These are phyloP conservation scores for Poeciliopsis prolifica DNA, from an alignment of 2,113 vertebrate genomes.

Conservation along the genomic window DNA sequence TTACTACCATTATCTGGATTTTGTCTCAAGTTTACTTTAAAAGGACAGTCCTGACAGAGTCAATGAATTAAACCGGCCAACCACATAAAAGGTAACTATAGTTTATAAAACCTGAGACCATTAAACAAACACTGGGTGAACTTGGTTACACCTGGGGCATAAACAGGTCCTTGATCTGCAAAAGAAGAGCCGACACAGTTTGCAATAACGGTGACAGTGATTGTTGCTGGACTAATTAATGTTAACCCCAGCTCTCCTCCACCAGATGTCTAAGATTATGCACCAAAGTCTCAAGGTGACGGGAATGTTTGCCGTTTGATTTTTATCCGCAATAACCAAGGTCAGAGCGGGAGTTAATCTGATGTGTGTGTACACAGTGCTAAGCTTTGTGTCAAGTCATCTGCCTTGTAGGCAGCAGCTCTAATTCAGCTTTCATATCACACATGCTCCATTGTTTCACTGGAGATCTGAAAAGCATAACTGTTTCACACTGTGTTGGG, in stretches of 20 bases:
- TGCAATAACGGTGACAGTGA: conserved; percentile 35
- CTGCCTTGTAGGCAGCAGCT: conserved; percentile 29
- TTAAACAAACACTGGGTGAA: conserved; percentile 43
- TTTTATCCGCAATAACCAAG: conserved; percentile 38
- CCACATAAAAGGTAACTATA: conserved; percentile 55
- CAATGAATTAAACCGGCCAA: conserved; percentile 49
- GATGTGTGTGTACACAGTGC: conserved; percentile 48
- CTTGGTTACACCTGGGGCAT: conserved; percentile 34
- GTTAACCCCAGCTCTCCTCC: background rate
- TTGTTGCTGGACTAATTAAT: conserved; percentile 29
- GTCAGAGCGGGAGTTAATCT: conserved; percentile 47
- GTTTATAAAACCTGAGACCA: conserved; percentile 17
- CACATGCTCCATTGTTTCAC: conserved; percentile 17
- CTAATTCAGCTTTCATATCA: conserved; percentile 46
- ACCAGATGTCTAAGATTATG: background rate
- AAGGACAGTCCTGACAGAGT: conserved; percentile 52
- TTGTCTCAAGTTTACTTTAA: conserved; percentile 52
- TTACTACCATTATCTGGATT: conserved; percentile 65
- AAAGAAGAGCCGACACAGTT: conserved; percentile 23
- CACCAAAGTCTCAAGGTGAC: conserved; percentile 1
- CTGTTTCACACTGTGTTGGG: conserved; percentile 15
- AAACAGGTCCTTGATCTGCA: conserved; percentile 35
- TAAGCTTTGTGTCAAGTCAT: conserved; percentile 28
- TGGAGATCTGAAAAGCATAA: conserved; percentile 14
- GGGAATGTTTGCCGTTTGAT: conserved; percentile 56